phyloP scores from a whole-genome alignment of 2,113 vertebrate genomes.

The Numida meleagris region DNA sequence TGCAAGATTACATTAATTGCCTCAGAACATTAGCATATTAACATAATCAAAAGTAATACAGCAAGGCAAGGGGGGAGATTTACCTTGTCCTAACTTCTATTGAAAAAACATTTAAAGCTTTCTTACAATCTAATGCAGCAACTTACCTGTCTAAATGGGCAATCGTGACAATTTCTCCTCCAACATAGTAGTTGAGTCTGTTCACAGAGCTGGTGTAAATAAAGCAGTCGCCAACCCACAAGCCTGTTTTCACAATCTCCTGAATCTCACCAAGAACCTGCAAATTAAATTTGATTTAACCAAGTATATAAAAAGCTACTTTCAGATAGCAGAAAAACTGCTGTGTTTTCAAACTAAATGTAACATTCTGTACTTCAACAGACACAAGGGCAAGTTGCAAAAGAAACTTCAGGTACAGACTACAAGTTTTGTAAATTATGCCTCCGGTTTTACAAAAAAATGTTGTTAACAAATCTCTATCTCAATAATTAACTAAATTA shows the following conservation, averaged over 20 bases:
- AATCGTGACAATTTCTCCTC: constrained; percentile 98
- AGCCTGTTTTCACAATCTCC: constrained; percentile 96
- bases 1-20: neutral
- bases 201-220: constrained; percentile 99
- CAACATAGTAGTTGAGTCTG: constrained; percentile 97
- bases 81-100: neutral
- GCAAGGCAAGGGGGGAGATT: neutral
- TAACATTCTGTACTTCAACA: neutral
- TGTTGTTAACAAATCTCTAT: neutral
- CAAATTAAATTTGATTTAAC: neutral
- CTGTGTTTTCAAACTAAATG: neutral
- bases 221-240: constrained; percentile 99
- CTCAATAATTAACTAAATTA: neutral
- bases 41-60: neutral
- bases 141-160: constrained; percentile 95
- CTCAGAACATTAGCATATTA: neutral
- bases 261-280: constrained; percentile 99
- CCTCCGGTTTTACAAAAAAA: neutral
- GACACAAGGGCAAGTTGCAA: neutral
- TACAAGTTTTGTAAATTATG: neutral
- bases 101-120: neutral
- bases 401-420: neutral
- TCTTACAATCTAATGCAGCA: neutral
- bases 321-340: neutral
- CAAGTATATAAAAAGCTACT: neutral